Evolutionary conservation across 2,113 vertebrate genomes (phyloP).

Genomic region (Odobenus rosmarus): DNA sequence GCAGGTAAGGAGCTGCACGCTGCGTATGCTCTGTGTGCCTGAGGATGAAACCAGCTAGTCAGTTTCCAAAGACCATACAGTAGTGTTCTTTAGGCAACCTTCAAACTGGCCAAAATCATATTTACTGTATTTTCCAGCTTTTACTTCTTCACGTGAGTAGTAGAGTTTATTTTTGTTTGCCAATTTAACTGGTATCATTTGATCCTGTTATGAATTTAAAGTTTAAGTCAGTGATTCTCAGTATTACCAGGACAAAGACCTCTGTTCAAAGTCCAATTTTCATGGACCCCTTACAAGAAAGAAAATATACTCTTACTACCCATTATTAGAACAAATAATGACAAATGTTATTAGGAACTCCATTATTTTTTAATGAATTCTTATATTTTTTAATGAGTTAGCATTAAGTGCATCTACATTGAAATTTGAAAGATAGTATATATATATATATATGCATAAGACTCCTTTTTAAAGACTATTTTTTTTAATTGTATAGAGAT

Average conservation of each 20-base stretch:
- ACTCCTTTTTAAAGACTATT: not conserved
- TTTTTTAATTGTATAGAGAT: not conserved
- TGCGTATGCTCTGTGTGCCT: fast-evolving
- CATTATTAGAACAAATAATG: not conserved
- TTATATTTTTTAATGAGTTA: not conserved
- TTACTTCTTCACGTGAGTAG: not conserved
- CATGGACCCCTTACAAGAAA: not conserved
- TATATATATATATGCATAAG: not conserved
- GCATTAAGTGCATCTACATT: not conserved
- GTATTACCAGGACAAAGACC: not conserved
- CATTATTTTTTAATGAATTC: not conserved
- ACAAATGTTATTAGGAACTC: not conserved
- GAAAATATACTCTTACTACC: not conserved
- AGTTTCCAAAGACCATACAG: not conserved
- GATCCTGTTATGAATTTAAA: not conserved
- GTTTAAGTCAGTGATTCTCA: not conserved
- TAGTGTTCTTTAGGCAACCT: not conserved
- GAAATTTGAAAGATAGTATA: not conserved
- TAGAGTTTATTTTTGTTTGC: not conserved
- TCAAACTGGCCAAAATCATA: not conserved
- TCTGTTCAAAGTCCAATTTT: not conserved
- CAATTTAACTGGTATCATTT: not conserved
- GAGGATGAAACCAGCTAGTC: not conserved
- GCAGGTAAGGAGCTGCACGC: not conserved
- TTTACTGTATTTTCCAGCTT: not conserved